Evolutionary conservation across 2,113 vertebrate species (phyloP).

Genomic region (Aegithalos caudatus): DNA sequence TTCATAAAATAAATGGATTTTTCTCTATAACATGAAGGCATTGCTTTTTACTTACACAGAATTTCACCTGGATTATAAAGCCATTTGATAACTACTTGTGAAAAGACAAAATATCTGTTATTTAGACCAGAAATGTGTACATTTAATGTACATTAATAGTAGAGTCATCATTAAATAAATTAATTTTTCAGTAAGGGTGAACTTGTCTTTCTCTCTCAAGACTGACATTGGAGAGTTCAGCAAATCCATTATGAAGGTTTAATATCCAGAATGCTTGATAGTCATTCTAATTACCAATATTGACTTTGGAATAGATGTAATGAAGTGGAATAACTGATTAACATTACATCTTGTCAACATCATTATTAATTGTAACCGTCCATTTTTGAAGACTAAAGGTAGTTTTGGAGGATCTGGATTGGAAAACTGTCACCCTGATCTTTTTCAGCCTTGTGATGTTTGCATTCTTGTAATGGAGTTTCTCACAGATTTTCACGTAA

Average conservation of each 20-base stretch:
- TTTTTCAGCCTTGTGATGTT: too few species aligned
- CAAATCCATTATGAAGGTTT: background rate
- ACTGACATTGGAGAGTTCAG: background rate
- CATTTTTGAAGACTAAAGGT: background rate
- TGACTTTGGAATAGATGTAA: background rate
- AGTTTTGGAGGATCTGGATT: background rate
- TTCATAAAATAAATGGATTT: background rate
- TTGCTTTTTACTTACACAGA: background rate
- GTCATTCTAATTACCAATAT: background rate
- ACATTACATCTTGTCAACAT: background rate
- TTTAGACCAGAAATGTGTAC: background rate
- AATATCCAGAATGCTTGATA: background rate
- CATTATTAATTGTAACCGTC: background rate
- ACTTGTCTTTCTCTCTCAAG: background rate
- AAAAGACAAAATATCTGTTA: background rate
- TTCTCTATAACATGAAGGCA: background rate
- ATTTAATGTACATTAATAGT: background rate
- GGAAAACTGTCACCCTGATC: too few species aligned
- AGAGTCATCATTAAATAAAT: background rate
- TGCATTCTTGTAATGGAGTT: too few species aligned
- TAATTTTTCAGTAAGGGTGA: background rate
- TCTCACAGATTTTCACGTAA: too few species aligned
- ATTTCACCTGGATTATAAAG: background rate
- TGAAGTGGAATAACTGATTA: constrained; percentile 36
- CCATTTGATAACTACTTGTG: background rate